Evolutionary conservation across 1,140 invertebrate genomes (phyloP).

Genomic region (Rhagoletis pomonella): DNA sequence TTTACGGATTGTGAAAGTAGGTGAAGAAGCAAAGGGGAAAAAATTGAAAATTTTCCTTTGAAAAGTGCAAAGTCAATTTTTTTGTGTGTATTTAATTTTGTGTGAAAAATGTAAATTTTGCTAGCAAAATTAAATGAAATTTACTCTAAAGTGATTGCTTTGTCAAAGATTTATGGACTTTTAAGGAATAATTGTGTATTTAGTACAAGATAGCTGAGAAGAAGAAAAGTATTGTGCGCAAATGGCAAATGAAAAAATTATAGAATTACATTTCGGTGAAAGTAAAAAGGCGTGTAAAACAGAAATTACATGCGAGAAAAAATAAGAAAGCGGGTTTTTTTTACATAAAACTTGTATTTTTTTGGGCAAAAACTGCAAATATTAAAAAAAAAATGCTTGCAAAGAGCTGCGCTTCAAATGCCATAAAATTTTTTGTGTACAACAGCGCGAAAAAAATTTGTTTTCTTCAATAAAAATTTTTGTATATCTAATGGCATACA

Average conservation of each 20-base stretch:
- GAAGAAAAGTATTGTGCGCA: constrained; percentile 4
- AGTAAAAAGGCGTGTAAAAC: too few relatives aligned
- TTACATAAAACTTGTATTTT: neutral
- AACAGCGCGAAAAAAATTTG: neutral
- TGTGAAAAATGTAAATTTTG: neutral
- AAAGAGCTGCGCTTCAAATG: constrained; percentile 14
- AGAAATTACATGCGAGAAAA: too few relatives aligned
- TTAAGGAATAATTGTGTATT: neutral
- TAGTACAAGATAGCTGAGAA: neutral
- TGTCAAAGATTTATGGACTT: neutral
- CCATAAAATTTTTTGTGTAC: neutral
- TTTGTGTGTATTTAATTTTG: neutral
- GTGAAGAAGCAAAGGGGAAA: neutral
- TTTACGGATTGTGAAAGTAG: constrained; percentile 57
- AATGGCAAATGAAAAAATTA: neutral
- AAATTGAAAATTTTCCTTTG: constrained; percentile 5
- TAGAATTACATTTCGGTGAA: too few relatives aligned
- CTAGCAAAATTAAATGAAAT: neutral
- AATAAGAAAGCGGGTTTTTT: too few relatives aligned
- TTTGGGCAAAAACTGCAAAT: neutral
- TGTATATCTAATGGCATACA: too few relatives aligned
- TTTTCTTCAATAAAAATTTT: neutral
- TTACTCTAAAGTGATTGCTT: neutral
- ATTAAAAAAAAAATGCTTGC: neutral
- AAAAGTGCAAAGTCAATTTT: constrained; percentile 11